Evolutionary conservation across 2,797 vertebrate species (phyloP).

Genomic region (Heteromormyrus szaboi): DNA sequence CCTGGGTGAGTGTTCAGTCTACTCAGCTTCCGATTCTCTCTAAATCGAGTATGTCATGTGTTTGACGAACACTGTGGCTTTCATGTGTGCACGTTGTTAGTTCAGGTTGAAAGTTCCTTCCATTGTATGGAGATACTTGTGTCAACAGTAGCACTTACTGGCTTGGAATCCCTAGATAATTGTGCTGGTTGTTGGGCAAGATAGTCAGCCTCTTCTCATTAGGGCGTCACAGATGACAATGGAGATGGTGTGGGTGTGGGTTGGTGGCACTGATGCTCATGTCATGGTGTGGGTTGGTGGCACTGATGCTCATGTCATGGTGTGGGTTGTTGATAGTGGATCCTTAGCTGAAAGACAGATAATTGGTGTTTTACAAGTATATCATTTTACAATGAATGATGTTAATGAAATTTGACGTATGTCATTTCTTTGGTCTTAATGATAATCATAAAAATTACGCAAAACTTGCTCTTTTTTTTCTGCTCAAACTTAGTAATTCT

Average conservation of each 20-base stretch:
- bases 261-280: not conserved
- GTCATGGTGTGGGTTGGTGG: not conserved
- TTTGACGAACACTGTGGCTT: not conserved
- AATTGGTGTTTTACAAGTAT: not conserved
- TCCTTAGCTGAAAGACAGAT: not conserved
- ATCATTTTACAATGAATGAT: not conserved
- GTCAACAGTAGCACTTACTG: not conserved
- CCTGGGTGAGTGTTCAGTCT: constrained; percentile 67
- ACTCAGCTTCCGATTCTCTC: not conserved
- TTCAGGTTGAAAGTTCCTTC: not conserved
- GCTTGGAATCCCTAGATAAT: not conserved
- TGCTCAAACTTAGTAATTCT: not conserved
- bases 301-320: not conserved
- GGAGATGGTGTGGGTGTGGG: not conserved
- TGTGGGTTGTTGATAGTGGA: not conserved
- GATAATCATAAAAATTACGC: not conserved
- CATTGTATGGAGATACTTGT: not conserved
- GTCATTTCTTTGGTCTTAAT: not conserved
- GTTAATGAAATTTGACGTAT: not conserved
- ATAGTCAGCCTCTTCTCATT: not conserved
- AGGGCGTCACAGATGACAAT: not conserved
- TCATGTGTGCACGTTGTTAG: not conserved
- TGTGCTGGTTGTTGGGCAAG: not conserved
- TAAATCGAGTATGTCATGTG: not conserved
- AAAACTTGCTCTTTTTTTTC: not conserved